phyloP scores from a whole-genome alignment of 2,888 invertebrate species.

The Metalampra italica region DNA sequence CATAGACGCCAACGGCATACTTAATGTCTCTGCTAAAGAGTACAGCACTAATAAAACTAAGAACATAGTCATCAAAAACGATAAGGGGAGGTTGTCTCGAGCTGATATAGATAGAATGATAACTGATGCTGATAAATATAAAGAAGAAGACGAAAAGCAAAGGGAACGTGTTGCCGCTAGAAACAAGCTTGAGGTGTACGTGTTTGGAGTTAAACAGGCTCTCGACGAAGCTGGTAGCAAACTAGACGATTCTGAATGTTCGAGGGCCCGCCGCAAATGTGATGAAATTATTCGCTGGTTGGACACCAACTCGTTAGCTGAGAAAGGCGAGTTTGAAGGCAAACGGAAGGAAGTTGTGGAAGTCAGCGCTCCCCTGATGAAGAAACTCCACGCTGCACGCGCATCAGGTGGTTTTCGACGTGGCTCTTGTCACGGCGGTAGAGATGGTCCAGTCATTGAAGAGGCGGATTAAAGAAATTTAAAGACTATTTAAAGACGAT shows the following conservation, averaged over 20 bases:
- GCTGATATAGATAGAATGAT: slow-evolving; percentile 92
- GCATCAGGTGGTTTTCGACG: no score
- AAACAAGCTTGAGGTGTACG: slow-evolving; percentile 84
- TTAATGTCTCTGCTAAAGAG: slow-evolving; percentile 89
- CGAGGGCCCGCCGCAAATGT: slow-evolving; percentile 67
- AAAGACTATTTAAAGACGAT: no score
- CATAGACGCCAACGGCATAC: no score
- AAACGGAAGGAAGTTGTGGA: slow-evolving; percentile 52
- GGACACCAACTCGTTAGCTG: slow-evolving; percentile 82
- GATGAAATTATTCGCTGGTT: slow-evolving; percentile 82
- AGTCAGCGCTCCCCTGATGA: slow-evolving; percentile 77
- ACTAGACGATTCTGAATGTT: slow-evolving; percentile 79
- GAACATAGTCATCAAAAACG: slow-evolving; percentile 89
- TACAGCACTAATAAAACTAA: slow-evolving; percentile 82
- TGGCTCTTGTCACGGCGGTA: slow-evolving; percentile 18
- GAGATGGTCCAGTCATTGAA: slow-evolving; percentile 74
- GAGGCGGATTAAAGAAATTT: slow-evolving; percentile 79
- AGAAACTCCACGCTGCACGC: no score
- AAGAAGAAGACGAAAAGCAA: slow-evolving; percentile 83
- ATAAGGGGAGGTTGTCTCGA: slow-evolving; percentile 88
- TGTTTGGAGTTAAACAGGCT: slow-evolving; percentile 83
- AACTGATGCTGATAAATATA: slow-evolving; percentile 84
- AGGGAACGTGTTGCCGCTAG: slow-evolving; percentile 81
- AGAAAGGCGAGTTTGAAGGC: slow-evolving; percentile 82
- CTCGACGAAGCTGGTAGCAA: slow-evolving; percentile 78